phyloP scores from a whole-genome alignment of 1,140 invertebrate genomes.

The Asbolus verrucosus region DNA sequence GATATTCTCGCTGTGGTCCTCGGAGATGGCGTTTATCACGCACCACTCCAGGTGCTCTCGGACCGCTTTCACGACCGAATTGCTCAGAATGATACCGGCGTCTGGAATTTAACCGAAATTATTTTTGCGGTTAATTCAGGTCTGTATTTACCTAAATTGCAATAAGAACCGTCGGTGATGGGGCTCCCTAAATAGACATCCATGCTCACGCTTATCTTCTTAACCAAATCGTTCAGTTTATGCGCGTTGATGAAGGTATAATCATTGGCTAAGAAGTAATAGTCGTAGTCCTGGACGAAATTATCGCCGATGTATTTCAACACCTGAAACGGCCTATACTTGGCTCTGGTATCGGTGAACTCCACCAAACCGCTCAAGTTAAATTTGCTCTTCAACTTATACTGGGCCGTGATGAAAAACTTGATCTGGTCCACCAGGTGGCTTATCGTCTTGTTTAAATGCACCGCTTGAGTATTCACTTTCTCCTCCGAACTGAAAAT shows the following conservation, averaged over 20 bases:
- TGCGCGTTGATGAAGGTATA: slow-evolving; percentile 82
- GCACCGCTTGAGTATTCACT: slow-evolving; percentile 77
- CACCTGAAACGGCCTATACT: slow-evolving; percentile 83
- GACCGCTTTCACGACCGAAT: slow-evolving; percentile 80
- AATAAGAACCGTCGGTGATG: slow-evolving; percentile 70
- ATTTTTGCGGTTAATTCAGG: slow-evolving; percentile 37
- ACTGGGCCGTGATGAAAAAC: slow-evolving; percentile 76
- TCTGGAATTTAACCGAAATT: slow-evolving; percentile 65
- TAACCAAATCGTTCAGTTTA: slow-evolving; percentile 76
- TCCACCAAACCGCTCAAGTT: slow-evolving; percentile 82
- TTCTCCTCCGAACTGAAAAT: slow-evolving; percentile 81
- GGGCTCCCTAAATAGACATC: slow-evolving; percentile 80
- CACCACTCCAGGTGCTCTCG: slow-evolving; percentile 85
- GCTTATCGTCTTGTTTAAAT: slow-evolving; percentile 83
- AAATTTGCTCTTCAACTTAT: slow-evolving; percentile 75
- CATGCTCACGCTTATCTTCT: slow-evolving; percentile 83
- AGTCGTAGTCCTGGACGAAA: slow-evolving; percentile 90
- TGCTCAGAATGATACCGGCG: slow-evolving; percentile 80
- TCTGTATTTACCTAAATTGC: slow-evolving; percentile 74
- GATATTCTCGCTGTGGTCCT: slow-evolving; percentile 83
- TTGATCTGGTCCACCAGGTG: slow-evolving; percentile 84
- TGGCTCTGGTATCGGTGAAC: slow-evolving; percentile 81
- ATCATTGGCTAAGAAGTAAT: slow-evolving; percentile 89
- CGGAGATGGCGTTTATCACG: slow-evolving; percentile 83
- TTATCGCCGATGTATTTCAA: slow-evolving; percentile 92